phyloP scores from a whole-genome alignment of 1,140 invertebrate genomes.

The Latrodectus geometricus region DNA sequence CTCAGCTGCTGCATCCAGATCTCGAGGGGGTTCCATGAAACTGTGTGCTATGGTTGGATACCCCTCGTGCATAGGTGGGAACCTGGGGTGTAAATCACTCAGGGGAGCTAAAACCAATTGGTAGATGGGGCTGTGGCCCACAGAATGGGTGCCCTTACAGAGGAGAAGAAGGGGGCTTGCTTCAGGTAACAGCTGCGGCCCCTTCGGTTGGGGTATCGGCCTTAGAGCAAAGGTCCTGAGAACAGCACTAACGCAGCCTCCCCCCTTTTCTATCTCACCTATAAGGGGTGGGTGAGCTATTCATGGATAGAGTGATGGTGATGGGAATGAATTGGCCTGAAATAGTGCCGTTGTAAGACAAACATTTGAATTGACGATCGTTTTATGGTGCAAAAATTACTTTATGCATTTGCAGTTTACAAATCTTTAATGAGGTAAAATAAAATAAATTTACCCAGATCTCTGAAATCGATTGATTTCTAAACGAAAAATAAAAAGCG shows the following conservation, averaged over 20 bases:
- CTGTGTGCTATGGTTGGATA: constrained; percentile 16
- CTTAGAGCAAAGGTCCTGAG: constrained; percentile 45
- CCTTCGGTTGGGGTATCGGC: constrained; percentile 7
- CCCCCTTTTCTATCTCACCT: neutral
- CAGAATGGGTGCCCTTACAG: constrained; percentile 37
- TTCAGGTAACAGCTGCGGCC: constrained; percentile 54
- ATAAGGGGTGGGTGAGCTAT: too few relatives aligned
- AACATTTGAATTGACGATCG: neutral
- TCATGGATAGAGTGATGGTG: neutral
- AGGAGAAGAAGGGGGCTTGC: constrained; percentile 23
- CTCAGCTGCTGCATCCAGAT: constrained; percentile 35
- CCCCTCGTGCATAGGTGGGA: neutral
- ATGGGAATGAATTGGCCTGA: neutral
- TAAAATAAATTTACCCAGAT: too few relatives aligned
- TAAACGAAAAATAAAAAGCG: too few relatives aligned
- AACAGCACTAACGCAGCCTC: neutral
- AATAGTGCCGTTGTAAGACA: neutral
- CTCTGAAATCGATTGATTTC: too few relatives aligned
- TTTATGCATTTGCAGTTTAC: neutral
- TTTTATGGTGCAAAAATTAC: neutral
- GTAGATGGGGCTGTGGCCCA: constrained; percentile 42
- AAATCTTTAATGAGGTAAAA: too few relatives aligned
- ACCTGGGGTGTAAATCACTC: constrained; percentile 37
- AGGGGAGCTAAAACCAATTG: constrained; percentile 53
- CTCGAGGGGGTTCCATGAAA: neutral